These are phyloP conservation scores for Mohoua ochrocephala DNA, from an alignment of 2,113 vertebrate genomes.

Conservation along the genomic window DNA sequence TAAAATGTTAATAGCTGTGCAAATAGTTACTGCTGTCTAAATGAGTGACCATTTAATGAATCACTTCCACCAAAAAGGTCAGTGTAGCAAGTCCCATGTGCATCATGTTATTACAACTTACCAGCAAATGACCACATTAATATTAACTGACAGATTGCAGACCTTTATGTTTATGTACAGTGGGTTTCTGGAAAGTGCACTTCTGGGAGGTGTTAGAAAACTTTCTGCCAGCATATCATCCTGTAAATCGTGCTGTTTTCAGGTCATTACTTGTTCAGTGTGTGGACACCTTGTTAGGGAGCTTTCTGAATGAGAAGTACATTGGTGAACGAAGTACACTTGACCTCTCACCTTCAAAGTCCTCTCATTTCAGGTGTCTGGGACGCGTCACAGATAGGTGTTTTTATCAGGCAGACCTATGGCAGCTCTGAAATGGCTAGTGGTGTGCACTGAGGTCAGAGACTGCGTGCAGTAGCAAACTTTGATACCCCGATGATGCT, in stretches of 20 bases:
- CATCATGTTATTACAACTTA: slow-evolving; percentile 72
- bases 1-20: slow-evolving; percentile 70
- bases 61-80: slow-evolving; percentile 66
- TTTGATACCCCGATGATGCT: not conserved
- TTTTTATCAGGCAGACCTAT: not conserved
- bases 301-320: not conserved
- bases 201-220: slow-evolving; percentile 68
- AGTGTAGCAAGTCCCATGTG: slow-evolving; percentile 63
- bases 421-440: not conserved
- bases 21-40: slow-evolving; percentile 65
- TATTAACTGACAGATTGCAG: slow-evolving; percentile 76
- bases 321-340: not conserved
- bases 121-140: slow-evolving; percentile 70
- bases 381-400: not conserved
- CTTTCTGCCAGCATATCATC: slow-evolving; percentile 50
- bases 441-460: not conserved
- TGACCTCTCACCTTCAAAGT: not conserved
- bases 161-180: slow-evolving; percentile 74
- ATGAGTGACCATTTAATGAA: slow-evolving; percentile 74
- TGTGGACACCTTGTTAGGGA: not conserved
- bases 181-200: slow-evolving; percentile 63
- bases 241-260: slow-evolving; percentile 38
- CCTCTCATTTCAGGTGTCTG: not conserved
- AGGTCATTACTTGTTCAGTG: slow-evolving; percentile 29
- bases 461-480: not conserved